Evolutionary conservation across 2,113 vertebrate genomes (phyloP), one percentile per base, ranked within the genome.

Genomic region (Neodon shergylaensis): DNA sequence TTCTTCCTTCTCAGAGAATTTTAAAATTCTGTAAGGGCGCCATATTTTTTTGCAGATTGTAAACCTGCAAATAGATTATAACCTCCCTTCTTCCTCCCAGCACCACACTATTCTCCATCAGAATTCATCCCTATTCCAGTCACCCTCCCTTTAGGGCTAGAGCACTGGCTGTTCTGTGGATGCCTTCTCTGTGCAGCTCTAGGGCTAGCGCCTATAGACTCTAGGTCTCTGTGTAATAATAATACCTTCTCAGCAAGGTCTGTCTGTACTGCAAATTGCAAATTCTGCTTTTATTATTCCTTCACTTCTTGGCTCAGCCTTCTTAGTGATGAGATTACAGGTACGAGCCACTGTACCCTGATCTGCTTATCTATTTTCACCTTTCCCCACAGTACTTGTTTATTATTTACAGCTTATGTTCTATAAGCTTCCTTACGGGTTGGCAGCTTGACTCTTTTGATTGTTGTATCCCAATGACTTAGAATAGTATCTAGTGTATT

Each of bases 341-440:
- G 65, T 19, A 19, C 16, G 65, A 87, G 39, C 44, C 44, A 49
- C 33, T 19, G 21, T 70, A 24, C 19, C 16, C 31, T 36, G 19
- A 13, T 24, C 31, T 70, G 65, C 19, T 87, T 49, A 52, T 70
- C 42, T 85, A 47, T 92, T 86, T 49, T 74, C 49, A 89, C n/a
- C 1, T 54, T 65, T 73, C 39, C 13, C 61, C 12, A 39, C 44
- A 73, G 17, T 4, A 36, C 47, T 90, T 91, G 54, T 1, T 21
- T 93, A 49, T 89, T 91, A 28, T 65, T 96, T 83, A 84, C 13
- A 86, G 1, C 79, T 92, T 81, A 95, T 44, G 87, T 58, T 58
- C 22, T 58, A 19, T 81, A 88, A 78, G 31, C 12, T 79, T 16
- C 4, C 74, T 14, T 3, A 49, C 70, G 4, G 7, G 66, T 86